phyloP scores from a whole-genome alignment of 2,888 invertebrate species.

The Shargacucullia verbasci region DNA sequence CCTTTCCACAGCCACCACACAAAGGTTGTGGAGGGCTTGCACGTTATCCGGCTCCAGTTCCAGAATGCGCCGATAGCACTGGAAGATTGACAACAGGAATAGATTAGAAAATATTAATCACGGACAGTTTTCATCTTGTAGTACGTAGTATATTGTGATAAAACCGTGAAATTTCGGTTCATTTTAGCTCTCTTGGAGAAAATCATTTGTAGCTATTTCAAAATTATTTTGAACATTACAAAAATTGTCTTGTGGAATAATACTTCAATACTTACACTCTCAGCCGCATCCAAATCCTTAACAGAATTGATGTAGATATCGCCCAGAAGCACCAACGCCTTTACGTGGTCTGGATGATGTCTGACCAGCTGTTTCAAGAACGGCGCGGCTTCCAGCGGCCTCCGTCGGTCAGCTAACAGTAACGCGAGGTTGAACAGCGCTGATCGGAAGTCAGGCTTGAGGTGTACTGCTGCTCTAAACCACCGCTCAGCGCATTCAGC shows the following conservation, averaged over 20 bases:
- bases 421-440: slow-evolving; percentile 98
- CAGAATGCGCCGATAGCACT: slow-evolving; percentile 97
- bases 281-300: slow-evolving; percentile 97
- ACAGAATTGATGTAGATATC: slow-evolving; percentile 99
- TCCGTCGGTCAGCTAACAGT: slow-evolving; percentile 95
- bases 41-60: slow-evolving; percentile 96
- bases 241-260: background rate
- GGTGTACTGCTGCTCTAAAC: slow-evolving; percentile 96
- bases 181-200: too few relatives aligned
- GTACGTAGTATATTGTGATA: too few relatives aligned
- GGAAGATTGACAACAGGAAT: slow-evolving; percentile 61
- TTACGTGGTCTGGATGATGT: slow-evolving; percentile 97
- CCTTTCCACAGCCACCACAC: slow-evolving; percentile 98
- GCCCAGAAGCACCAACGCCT: slow-evolving; percentile 97
- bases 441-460: slow-evolving; percentile 96
- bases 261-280: slow-evolving; percentile 92
- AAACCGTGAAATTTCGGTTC: too few relatives aligned
- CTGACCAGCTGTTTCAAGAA: slow-evolving; percentile 97
- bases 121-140: too few relatives aligned
- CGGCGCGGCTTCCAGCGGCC: slow-evolving; percentile 97
- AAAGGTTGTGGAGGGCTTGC: slow-evolving; percentile 98
- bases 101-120: too few relatives aligned
- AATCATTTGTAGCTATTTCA: too few relatives aligned
- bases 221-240: too few relatives aligned
- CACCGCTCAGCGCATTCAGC: slow-evolving; percentile 96